Percentiles rank a stretch among this genome's conserved stretches.
Conservation (phyloP, 2,888 invertebrate species). For the Caenorhabditis becei region DNA sequence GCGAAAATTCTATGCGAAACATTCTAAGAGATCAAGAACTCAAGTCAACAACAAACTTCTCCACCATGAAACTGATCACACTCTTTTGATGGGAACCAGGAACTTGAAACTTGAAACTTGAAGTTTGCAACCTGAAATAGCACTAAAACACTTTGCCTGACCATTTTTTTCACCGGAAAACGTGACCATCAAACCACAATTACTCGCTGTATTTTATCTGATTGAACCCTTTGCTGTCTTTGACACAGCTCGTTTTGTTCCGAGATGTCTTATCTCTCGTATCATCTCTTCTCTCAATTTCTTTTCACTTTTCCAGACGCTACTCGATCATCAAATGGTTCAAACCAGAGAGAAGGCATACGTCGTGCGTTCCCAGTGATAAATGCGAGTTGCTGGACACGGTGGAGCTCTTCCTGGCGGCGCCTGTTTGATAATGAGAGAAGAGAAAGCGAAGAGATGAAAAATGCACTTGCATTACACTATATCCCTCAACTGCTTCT, state of each 20-base stretch:
- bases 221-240: background rate
- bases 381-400: slow-evolving; percentile 31
- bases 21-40: too few species aligned
- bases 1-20: too few species aligned
- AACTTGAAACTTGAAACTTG: too few species aligned
- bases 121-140: too few species aligned
- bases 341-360: background rate
- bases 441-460: slow-evolving; percentile 32
- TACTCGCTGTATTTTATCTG: background rate
- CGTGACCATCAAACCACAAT: too few species aligned
- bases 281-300: background rate
- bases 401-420: slow-evolving; percentile 19
- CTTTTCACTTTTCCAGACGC: slow-evolving; percentile 40
- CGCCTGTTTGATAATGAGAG: slow-evolving; percentile 50
- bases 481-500: slow-evolving; percentile 18
- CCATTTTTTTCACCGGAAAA: too few species aligned
- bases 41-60: too few species aligned
- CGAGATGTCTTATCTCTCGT: slow-evolving; percentile 10
- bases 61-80: too few species aligned
- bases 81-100: too few species aligned
- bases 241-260: background rate
- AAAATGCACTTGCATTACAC: slow-evolving; percentile 64
- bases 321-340: slow-evolving; percentile 32
- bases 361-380: slow-evolving; percentile 43
- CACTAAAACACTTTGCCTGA: too few species aligned